phyloP scores from a whole-genome alignment of 2,888 invertebrate genomes.

The Apamea monoglypha region DNA sequence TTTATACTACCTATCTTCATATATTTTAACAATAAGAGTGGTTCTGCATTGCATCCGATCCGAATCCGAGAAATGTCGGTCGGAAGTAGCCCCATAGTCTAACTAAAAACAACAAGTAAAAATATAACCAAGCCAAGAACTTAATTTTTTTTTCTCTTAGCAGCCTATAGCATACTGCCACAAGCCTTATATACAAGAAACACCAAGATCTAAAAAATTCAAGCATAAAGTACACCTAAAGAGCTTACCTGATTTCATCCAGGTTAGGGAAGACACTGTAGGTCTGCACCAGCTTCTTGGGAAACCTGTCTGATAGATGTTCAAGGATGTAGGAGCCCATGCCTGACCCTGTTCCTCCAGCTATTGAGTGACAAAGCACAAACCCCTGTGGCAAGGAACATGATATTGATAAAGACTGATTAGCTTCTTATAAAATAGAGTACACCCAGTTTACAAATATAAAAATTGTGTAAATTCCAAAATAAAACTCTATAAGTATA shows the following conservation, averaged over 20 bases:
- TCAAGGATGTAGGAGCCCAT: slow-evolving; percentile 99
- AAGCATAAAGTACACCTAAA: background rate
- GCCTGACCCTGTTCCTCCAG: slow-evolving; percentile 99
- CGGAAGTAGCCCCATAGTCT: background rate
- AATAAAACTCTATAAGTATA: background rate
- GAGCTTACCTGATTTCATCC: slow-evolving; percentile 95
- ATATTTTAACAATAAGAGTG: background rate
- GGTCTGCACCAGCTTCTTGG: slow-evolving; percentile 99
- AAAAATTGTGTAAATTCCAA: background rate
- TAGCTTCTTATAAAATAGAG: background rate
- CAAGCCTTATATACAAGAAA: background rate
- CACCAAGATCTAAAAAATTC: background rate
- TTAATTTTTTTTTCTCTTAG: background rate
- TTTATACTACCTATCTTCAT: background rate
- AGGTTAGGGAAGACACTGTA: slow-evolving; percentile 99
- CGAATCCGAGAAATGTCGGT: background rate
- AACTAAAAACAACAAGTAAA: background rate
- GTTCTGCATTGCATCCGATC: background rate
- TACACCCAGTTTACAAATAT: background rate
- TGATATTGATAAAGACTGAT: background rate
- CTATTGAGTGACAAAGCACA: slow-evolving; percentile 99
- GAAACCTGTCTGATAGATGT: slow-evolving; percentile 97
- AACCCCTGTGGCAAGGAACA: slow-evolving; percentile 93
- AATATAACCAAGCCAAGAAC: background rate
- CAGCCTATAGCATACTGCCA: no score